phyloP scores from a whole-genome alignment of 2,888 invertebrate species.

The Drosophila colorata region DNA sequence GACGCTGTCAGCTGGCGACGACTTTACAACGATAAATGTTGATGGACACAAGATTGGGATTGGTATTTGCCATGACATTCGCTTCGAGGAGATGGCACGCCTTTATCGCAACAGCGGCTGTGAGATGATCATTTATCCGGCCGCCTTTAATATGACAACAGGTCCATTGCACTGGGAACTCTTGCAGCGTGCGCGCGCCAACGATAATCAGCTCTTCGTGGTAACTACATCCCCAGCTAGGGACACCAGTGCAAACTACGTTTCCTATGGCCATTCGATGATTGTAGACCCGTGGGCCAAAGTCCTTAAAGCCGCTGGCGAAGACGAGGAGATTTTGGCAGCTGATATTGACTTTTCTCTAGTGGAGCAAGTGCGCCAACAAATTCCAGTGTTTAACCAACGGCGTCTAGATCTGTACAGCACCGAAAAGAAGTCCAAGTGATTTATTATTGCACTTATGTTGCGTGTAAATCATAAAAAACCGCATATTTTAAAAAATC shows the following conservation, averaged over 20 bases:
- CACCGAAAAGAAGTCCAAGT: slow-evolving; percentile 51
- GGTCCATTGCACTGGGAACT: slow-evolving; percentile 98
- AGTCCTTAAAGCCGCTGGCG: slow-evolving; percentile 89
- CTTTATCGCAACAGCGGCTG: slow-evolving; percentile 91
- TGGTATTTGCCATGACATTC: slow-evolving; percentile 97
- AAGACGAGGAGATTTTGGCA: slow-evolving; percentile 85
- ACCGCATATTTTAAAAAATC: slow-evolving; percentile 6
- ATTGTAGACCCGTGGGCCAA: slow-evolving; percentile 93
- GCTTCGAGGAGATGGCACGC: slow-evolving; percentile 95
- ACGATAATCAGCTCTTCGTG: slow-evolving; percentile 95
- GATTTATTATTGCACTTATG: slow-evolving; percentile 18
- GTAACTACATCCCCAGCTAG: slow-evolving; percentile 94
- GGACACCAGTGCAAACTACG: slow-evolving; percentile 91
- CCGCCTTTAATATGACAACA: slow-evolving; percentile 98
- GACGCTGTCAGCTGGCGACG: slow-evolving; percentile 90
- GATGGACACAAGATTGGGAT: slow-evolving; percentile 92
- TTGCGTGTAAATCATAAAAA: slow-evolving; percentile 7
- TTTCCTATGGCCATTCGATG: slow-evolving; percentile 96
- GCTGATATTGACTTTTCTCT: slow-evolving; percentile 91
- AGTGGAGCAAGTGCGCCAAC: slow-evolving; percentile 91
- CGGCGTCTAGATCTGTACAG: slow-evolving; percentile 90
- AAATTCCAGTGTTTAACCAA: slow-evolving; percentile 93
- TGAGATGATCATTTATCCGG: slow-evolving; percentile 95
- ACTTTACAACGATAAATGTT: slow-evolving; percentile 90
- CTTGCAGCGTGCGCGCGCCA: slow-evolving; percentile 91